Evolutionary conservation across 2,113 vertebrate genomes (phyloP).

Genomic region (Dendropsophus ebraccatus): DNA sequence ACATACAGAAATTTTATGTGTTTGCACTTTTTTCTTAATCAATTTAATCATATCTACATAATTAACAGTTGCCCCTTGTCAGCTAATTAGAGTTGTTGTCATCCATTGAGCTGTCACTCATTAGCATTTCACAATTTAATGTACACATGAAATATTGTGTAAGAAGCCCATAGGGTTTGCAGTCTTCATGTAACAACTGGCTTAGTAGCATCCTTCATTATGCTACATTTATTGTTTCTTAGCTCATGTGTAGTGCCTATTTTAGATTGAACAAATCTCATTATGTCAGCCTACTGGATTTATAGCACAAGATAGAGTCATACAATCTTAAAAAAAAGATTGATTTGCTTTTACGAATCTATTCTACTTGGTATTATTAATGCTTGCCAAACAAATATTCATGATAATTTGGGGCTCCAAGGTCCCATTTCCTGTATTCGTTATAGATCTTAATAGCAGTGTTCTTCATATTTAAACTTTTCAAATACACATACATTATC

Average conservation of each 20-base stretch:
- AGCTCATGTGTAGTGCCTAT: neutral
- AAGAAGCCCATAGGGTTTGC: neutral
- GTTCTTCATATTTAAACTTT: neutral
- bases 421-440: neutral
- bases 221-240: neutral
- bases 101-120: too few relatives aligned
- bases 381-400: neutral
- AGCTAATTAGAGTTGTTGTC: too few relatives aligned
- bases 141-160: too few relatives aligned
- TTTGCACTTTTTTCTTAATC: too few relatives aligned
- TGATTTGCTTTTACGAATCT: neutral
- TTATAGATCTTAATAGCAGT: neutral
- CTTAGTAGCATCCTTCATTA: neutral
- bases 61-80: too few relatives aligned
- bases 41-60: too few relatives aligned
- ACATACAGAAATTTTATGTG: too few relatives aligned
- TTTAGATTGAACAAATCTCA: neutral
- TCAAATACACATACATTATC: neutral
- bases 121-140: neutral
- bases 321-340: neutral
- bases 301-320: neutral
- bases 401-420: neutral
- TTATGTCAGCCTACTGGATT: neutral
- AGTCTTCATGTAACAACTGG: neutral
- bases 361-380: neutral